Evolutionary conservation across 1,140 invertebrate genomes (phyloP), one percentile per base, ranked within the genome.

Genomic region (Drosophila quadrilineata): DNA sequence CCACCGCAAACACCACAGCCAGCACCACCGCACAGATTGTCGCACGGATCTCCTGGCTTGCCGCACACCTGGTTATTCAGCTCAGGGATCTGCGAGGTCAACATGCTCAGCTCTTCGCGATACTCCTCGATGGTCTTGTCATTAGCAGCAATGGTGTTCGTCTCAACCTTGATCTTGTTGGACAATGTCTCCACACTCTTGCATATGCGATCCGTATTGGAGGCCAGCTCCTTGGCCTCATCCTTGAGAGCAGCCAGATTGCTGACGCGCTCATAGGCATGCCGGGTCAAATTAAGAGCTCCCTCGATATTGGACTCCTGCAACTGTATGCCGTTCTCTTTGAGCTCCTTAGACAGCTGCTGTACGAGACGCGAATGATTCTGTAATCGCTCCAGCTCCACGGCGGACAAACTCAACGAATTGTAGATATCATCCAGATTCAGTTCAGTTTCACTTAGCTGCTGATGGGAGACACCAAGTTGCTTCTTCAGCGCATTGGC

Each of bases 221-320:
- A 94, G 88, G 92, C 90, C 89, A 94, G 91, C 33, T 93, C 93
- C 56, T 91, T 91, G 89, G 96, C 91, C 71, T 95, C 92, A 89
- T 93, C 89, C 90, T 92, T 75, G 91, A 95, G 76, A 89, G 93
- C 86, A 2, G 82, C 60, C 35, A 90, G 58, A 21, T 67, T 68
- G 41, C 66, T 71, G 0, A 89, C 88, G 92, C 93, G 85, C 92
- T 94, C 90, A 94, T 97, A 92, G 92, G 95, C 93, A 69, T 93
- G 91, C 17, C 95, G 92, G 0, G 97, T 98, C 2, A 98, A 92
- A 87, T 96, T 98, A 35, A 98, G 91, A 1, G 98, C 98, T 36
- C 98, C 98, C 91, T 98, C 96, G 28, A 99, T 95, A 90, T 99
- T 98, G 3, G 95, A 95, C 90, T 98, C 97, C 89, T 98, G 97